Percentiles rank a stretch among this genome's conserved stretches.
These are phyloP conservation scores for Xestobium rufovillosum DNA, from an alignment of 2,888 invertebrate genomes.

Conservation along the genomic window DNA sequence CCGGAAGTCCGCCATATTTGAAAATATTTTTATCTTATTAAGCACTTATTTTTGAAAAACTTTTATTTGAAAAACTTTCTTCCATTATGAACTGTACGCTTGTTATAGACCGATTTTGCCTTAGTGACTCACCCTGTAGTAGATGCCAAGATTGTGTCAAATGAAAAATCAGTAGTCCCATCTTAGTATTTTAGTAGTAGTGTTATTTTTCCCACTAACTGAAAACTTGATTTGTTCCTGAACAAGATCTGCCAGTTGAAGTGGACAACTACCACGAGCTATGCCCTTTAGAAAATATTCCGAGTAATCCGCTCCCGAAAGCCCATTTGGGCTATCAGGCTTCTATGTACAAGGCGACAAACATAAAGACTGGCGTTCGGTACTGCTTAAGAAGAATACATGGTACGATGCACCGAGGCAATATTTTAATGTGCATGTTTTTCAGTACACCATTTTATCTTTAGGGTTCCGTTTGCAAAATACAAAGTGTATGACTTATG, in stretches of 20 bases:
- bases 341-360: slow-evolving; percentile 84
- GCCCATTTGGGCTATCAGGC: slow-evolving; percentile 67
- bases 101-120: no score
- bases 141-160: no score
- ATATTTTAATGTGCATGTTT: no score
- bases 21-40: no score
- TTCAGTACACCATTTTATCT: slow-evolving; percentile 30
- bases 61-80: no score
- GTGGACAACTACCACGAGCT: slow-evolving; percentile 88
- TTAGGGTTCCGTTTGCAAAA: slow-evolving; percentile 72
- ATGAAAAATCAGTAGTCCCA: no score
- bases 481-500: slow-evolving; percentile 74
- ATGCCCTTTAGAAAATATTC: slow-evolving; percentile 70
- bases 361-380: slow-evolving; percentile 76
- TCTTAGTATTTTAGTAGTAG: no score
- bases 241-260: slow-evolving; percentile 72
- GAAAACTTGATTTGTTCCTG: slow-evolving; percentile 29
- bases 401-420: slow-evolving; percentile 50
- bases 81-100: no score
- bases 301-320: slow-evolving; percentile 51
- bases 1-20: no score
- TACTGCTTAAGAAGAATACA: slow-evolving; percentile 86
- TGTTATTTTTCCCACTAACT: not conserved
- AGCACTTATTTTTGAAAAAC: no score
- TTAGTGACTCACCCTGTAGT: no score